Evolutionary conservation across 2,888 invertebrate species (phyloP), one percentile per base, ranked within the genome.

Genomic region (Watsonalla cultraria): DNA sequence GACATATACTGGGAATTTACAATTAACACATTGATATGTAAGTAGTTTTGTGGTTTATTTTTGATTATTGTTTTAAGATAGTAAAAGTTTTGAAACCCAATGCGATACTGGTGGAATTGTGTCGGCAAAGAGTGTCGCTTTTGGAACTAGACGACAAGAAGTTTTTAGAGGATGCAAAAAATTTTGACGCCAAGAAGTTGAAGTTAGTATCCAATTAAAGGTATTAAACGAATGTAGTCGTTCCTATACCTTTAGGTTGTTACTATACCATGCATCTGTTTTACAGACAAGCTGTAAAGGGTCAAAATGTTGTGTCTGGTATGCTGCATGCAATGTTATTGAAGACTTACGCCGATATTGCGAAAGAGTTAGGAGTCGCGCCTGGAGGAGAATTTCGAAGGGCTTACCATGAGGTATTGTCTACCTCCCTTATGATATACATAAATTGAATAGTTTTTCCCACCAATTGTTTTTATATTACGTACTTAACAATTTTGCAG

Each of bases 331-430:
- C 88, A 6, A 90, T 90, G 89, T 67, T 90, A 37, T 68, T 90
- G 45, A 90, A 90, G 64, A 88, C 90, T 0, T 90, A 90, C 52
- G 90, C 90, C 33, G 90, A 90, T 57, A 86, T 90, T 45, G 87
- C 90, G 0, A 89, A 83, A 63, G 90, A 90, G 66, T 66, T 90
- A 48, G 90, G 88, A 1, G 90, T 90, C 0, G 90, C 90, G 6
- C 90, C 90, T 0, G 90, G 90, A 0, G 90, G 90, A 24, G 90
- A 90, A 63, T 90, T 90, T 59, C 75, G 90, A 51, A 76, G 90
- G 70, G 90, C 90, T 7, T 90, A 90, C 64, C 89, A 90, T 39
- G 90, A 90, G 81, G 90, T 88, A 54, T 45, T 60, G 51, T 45
- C 13, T 51, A 42, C 15, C 34, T 51, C 11, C 2, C n/a, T 45